Base-by-base conservation (phyloP, 1,140 invertebrate species). In the Cotesia vestalis region DNA sequence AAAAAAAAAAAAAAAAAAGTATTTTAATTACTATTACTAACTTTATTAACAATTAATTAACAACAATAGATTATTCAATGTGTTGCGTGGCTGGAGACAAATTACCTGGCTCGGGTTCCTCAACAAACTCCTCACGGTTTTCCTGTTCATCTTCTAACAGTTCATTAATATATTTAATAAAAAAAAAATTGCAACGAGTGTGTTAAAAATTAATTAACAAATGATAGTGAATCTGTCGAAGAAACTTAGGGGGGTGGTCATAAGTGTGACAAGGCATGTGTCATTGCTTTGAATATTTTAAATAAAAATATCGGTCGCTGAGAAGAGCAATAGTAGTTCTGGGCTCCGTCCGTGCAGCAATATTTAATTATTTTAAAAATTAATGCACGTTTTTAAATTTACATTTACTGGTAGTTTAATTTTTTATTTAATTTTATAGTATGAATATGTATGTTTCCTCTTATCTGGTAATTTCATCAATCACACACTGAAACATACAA, bases 371-470 rank as follows among this genome's bases (percentile, higher is more conserved):
- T 20, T 66, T 51, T 9, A 51, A 20, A n/a, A 27, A 40, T 66
- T 52, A 46, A 51, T 72, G 63, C 63, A 72, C 52, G 62, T n/a
- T 17, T 14, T 51, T 36, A 27, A 27, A 27, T 27, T 35, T 35
- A 5, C 5, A 66, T 60, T 57, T 62, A 61, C 14, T 69, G 51
- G 35, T 60, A 66, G 34, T 57, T 60, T 70, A 60, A 36, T 66
- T 67, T 66, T 17, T 64, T 36, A n/a, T 66, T 34, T 27, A 27
- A 27, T 27, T 27, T 27, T 27, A 73, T 17, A 61, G 40, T 81
- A 80, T 81, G 85, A 86, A 87, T 86, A 85, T 86, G 85, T 87
- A 87, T 78, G 84, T 87, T 87, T 87, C 85, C 85, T 86, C 85
- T 27, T 27, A 27, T 27, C 27, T 79, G 73, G 80, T 75, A 76